Base-by-base conservation (phyloP, 1,140 invertebrate genomes). In the Triops longicaudatus region DNA sequence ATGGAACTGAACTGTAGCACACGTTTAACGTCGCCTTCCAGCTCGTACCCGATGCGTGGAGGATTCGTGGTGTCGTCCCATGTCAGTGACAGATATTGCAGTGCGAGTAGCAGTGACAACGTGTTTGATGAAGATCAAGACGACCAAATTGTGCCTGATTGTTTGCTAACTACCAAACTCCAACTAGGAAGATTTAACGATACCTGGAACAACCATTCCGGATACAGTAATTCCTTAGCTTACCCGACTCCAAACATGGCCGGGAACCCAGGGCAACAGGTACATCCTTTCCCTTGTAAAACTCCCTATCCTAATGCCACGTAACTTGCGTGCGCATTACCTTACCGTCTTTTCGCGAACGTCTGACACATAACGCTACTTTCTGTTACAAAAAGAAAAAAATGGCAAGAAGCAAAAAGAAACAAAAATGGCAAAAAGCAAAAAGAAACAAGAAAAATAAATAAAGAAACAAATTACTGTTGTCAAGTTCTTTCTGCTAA, bases 121-220 rank as follows among this genome's bases (percentile, higher is more conserved):
- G 76, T 77, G 71, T 77, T 77, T 44, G n/a, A 42, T 44, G 76
- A 77, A 41, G 76, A 77, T 5, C 76, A 77, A 77, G 76, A 77
- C 7, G 76, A 77, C 26, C 76, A 77, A 44, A 77, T 77, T 73
- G 76, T 77, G 41, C 76, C 76, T 22, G 76, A 77, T 42, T 77
- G 76, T 43, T 77, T 73, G 11, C 27, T 77, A 27, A 72, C 72
- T 11, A 31, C 76, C 12, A 77, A 77, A 28, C 27, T 77, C 26
- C 72, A 77, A 26, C 50, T 77, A 44, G 73, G 72, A 14, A 72
- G 72, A 42, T 44, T 77, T 42, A 77, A 77, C 72, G 76, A 77
- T n/a, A 31, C 71, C 22, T 77, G 76, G 63, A 43, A 43, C 71
- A 43, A 43, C 71, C 43, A 37, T 72, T 27, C 42, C 37, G 50